Evolutionary conservation across 2,888 invertebrate species (phyloP), one percentile per base, ranked within the genome.

Genomic region (Platerodrilus igneus): DNA sequence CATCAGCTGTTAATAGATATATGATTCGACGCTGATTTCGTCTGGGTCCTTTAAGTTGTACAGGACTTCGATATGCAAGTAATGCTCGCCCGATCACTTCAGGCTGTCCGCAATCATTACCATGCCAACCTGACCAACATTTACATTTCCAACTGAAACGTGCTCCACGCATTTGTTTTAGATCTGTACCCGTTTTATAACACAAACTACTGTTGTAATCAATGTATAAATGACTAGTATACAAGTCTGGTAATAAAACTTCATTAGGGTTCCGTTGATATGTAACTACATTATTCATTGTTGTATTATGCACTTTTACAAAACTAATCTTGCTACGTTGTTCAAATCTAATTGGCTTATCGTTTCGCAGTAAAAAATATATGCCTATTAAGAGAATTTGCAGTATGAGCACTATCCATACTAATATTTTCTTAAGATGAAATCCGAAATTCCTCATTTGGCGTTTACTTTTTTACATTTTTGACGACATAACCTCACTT

Each of bases 61-160:
- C 56, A 22, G 69, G 67, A 53, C 72, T 72, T 42, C 73, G 72
- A 9, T 73, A 69, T 11, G 77, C 74, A 64, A 81, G 69, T 42
- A 80, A 68, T 1, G 79, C 77, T 25, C 80, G 70, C 79, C 80
- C 80, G 8, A 79, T 73, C 6, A 80, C 76, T 61, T 81, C 81
- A 3, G 81, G 79, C 52, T 79, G 77, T 1, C 79, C 77, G 55
- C 81, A 81, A 51, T 81, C 79, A 5, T 67, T 66, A 2, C 80
- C 79, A 58, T 81, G 81, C 78, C 78, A 81, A 17, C 77, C 77
- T n/a, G 66, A 68, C 34, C 69, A 63, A 55, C 81, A 81, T 9
- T 69, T 63, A 50, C 80, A 81, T 52, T 67, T 66, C 67, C 68
- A 66, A 39, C 65, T 62, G 3, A 56, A 41, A 41, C 63, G 59